phyloP scores from a whole-genome alignment of 1,140 invertebrate genomes.

The Lasaia peninsularis region DNA sequence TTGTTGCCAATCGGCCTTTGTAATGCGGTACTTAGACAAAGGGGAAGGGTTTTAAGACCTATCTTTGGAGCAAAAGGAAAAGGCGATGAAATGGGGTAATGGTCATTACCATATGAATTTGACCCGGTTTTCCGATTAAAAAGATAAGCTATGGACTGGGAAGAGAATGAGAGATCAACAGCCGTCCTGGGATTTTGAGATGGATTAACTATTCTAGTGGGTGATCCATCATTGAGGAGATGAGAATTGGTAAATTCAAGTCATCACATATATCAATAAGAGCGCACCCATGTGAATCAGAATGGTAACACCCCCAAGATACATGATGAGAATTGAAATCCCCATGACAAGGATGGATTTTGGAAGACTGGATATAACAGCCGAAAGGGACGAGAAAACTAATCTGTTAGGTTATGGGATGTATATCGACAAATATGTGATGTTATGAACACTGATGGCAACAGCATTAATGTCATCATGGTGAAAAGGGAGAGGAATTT shows the following conservation, averaged over 20 bases:
- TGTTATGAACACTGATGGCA: slow-evolving; percentile 16
- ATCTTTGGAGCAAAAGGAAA: background rate
- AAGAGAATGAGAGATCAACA: slow-evolving; percentile 25
- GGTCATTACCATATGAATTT: slow-evolving; percentile 25
- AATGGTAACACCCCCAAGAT: background rate
- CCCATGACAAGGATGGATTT: background rate
- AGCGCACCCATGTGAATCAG: background rate
- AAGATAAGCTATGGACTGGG: slow-evolving; percentile 14
- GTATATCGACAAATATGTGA: slow-evolving; percentile 25
- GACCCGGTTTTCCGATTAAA: slow-evolving; percentile 17
- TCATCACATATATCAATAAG: slow-evolving; percentile 24
- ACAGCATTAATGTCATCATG: slow-evolving; percentile 2
- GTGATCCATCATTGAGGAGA: slow-evolving; percentile 26
- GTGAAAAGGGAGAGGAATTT: slow-evolving; percentile 16
- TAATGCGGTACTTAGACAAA: background rate
- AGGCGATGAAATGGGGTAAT: slow-evolving; percentile 23
- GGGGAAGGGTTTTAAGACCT: background rate
- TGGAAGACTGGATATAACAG: background rate
- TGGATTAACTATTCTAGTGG: slow-evolving; percentile 25
- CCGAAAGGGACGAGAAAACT: background rate
- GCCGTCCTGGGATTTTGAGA: slow-evolving; percentile 21
- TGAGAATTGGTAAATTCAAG: slow-evolving; percentile 17
- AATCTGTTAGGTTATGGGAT: slow-evolving; percentile 20
- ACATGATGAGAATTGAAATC: background rate
- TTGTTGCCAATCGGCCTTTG: slow-evolving; percentile 1